Evolutionary conservation across 2,888 invertebrate genomes (phyloP), one percentile per base, ranked within the genome.

Genomic region (Ommatoiulus sabulosus): DNA sequence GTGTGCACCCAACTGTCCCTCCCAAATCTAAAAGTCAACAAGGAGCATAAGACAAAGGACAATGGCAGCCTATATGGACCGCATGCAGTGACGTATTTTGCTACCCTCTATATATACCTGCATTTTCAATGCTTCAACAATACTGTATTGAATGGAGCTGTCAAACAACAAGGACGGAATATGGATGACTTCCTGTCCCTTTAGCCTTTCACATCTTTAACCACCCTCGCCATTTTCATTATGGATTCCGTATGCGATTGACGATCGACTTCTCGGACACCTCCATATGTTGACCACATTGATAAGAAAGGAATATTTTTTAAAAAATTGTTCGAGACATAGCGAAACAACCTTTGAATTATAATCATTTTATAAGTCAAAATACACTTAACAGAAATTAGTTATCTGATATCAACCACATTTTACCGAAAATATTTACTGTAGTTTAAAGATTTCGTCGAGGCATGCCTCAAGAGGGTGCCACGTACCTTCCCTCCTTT

Each of bases 101-200:
- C 46, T 35, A 48, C 35, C 57, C 87, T 72, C 8, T 52, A 87
- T 87, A 86, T 86, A 86, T 86, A 44, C 87, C 87, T 87, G 52
- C 57, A 86, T 86, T 86, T 86, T 87, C 35, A 44, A 48, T 20
- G 17, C 43, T 5, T 24, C 12, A 48, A 87, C 48, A 52, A 87
- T 44, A 52, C 20, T 52, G 35, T 87, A 87, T 87, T 87, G 87
- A 87, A 87, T 87, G 57, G 52, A 87, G 52, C 87, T 87, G 87
- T 87, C 87, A 87, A 87, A 52, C 43, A 87, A 17, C 20, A 46
- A 35, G 87, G 1, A 6, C 1, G 44, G 87, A 57, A 87, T 87
- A 87, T 87, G 48, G 87, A 87, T 87, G 52, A 52, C 87, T 87
- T 87, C 87, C 87, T 48, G 87, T 57, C 48, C 87, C 52, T 24